Conservation (phyloP, 1,140 invertebrate species). For the Drosophila sucinea region DNA sequence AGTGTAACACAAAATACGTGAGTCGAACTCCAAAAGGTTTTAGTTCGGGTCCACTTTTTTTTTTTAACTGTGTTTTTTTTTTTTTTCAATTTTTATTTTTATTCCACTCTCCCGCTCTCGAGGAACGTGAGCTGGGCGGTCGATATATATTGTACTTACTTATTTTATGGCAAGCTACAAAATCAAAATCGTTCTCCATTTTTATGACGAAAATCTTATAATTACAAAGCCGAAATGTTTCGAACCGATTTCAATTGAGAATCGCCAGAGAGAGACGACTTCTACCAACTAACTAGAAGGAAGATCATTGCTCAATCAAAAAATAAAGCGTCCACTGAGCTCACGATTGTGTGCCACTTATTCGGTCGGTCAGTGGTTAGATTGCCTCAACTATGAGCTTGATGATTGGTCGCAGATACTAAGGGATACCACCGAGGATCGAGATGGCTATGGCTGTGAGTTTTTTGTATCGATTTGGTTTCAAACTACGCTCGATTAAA, state of each 20-base stretch:
- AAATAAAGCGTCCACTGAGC: conserved; percentile 60
- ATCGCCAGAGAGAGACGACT: conserved; percentile 40
- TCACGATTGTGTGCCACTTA: conserved; percentile 80
- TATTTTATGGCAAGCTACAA: conserved; percentile 65
- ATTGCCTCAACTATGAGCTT: conserved; percentile 23
- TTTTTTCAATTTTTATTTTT: conserved; percentile 71
- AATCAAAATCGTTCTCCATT: conserved; percentile 43
- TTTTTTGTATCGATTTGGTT: conserved; percentile 40
- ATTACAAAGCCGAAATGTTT: conserved; percentile 37
- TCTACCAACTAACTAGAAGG: background rate
- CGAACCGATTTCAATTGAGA: conserved; percentile 51
- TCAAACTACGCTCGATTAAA: conserved; percentile 70
- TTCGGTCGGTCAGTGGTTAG: conserved; percentile 63
- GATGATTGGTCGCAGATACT: conserved; percentile 42
- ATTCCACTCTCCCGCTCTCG: conserved; percentile 16
- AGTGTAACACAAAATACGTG: conserved; percentile 81
- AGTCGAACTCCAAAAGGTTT: conserved; percentile 55
- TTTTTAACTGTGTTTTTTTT: conserved; percentile 30
- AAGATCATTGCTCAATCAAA: conserved; percentile 78
- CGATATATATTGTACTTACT: conserved; percentile 56
- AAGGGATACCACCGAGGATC: conserved; percentile 14
- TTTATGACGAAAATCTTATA: conserved; percentile 53
- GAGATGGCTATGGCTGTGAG: conserved; percentile 33
- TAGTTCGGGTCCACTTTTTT: conserved; percentile 27
- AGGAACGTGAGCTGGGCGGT: conserved; percentile 73